Evolutionary conservation across 1,140 invertebrate species (phyloP).

Genomic region (Melipona quadrifasciata): DNA sequence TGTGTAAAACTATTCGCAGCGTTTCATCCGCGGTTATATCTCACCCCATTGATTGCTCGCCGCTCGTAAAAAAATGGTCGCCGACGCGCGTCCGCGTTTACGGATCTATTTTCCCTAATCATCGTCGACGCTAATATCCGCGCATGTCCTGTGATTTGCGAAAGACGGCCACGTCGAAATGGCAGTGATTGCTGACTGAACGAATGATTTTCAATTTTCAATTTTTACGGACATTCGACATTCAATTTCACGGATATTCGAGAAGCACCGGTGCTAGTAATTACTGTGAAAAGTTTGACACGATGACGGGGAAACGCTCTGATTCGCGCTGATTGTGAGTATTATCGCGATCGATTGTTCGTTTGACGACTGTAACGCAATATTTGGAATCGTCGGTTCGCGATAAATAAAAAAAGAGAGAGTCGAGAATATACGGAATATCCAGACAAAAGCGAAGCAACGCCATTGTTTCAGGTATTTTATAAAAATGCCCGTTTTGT

Average conservation of each 20-base stretch:
- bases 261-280: neutral
- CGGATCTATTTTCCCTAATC: neutral
- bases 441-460: neutral
- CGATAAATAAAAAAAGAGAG: neutral
- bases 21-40: conserved; percentile 11
- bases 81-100: neutral
- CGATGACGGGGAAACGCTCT: neutral
- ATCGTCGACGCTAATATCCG: neutral
- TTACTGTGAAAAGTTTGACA: neutral
- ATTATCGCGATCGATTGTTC: neutral
- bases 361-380: neutral
- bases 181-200: too few species aligned
- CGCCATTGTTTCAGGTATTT: neutral
- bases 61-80: neutral
- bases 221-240: neutral
- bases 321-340: neutral
- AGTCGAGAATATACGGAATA: neutral
- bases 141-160: neutral
- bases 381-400: neutral
- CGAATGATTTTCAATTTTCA: neutral
- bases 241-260: too few species aligned
- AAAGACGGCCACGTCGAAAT: neutral
- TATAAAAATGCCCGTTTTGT: too few species aligned
- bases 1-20: neutral
- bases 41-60: conserved; percentile 15